These are phyloP conservation scores for Zaprionus lineosus DNA, from an alignment of 2,888 invertebrate genomes.

Conservation along the genomic window DNA sequence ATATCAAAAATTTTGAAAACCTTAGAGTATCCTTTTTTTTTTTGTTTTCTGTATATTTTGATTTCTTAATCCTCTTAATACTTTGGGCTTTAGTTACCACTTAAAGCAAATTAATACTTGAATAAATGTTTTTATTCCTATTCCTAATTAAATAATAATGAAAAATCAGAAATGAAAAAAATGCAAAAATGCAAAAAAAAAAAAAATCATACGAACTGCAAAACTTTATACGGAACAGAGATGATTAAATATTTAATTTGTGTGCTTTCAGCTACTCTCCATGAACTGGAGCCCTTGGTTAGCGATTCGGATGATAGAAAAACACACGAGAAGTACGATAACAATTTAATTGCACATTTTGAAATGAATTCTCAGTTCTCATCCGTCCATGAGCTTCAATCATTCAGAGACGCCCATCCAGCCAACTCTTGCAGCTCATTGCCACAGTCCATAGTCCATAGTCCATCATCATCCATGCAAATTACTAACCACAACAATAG, in stretches of 20 bases:
- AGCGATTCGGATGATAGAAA: constrained; percentile 85
- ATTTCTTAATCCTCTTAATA: constrained; percentile 16
- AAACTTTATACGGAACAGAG: constrained; percentile 64
- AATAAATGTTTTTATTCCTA: constrained; percentile 52
- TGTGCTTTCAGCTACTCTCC: constrained; percentile 82
- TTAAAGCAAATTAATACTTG: constrained; percentile 42
- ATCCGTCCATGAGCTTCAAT: constrained; percentile 51
- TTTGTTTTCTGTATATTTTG: constrained; percentile 20
- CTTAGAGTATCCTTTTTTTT: constrained; percentile 28
- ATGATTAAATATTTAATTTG: constrained; percentile 66
- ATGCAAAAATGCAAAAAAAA: neutral
- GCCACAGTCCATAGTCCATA: constrained; percentile 38
- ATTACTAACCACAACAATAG: too few species aligned
- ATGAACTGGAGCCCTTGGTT: constrained; percentile 90
- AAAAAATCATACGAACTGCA: constrained; percentile 13
- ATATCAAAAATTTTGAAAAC: constrained; percentile 58
- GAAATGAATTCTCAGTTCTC: constrained; percentile 25
- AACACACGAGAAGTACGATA: constrained; percentile 82
- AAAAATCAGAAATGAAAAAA: constrained; percentile 57
- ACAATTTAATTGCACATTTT: constrained; percentile 48
- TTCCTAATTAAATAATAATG: constrained; percentile 56
- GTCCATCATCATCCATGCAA: too few species aligned
- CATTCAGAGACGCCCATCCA: constrained; percentile 33
- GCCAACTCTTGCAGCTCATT: constrained; percentile 21
- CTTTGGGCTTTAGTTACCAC: constrained; percentile 48